Base-by-base conservation (phyloP, 2,888 invertebrate genomes). In the Microctonus brassicae region DNA sequence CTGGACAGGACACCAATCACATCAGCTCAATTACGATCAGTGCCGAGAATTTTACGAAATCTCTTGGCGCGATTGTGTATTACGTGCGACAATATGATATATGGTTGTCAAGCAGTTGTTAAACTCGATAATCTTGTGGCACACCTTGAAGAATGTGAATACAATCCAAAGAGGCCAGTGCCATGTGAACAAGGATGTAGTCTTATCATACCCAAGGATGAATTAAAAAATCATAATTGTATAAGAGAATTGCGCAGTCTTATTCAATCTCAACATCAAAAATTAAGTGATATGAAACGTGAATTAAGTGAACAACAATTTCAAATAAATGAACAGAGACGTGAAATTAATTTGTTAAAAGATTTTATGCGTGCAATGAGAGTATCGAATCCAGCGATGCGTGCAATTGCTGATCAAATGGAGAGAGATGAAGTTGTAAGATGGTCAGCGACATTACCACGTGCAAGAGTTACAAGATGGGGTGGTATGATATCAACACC, bases 401-500 rank as follows among this genome's bases (percentile, higher is more conserved):
- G 97, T 65, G 96, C 96, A 26, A 93, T 97, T 66, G 96, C 97
- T 2, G 96, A 97, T 84, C 96, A 97, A 83, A 96, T 97, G 94
- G 97, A 97, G 87, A 92, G 96, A 68, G 97, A 97, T 83, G 97
- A 97, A 88, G 95, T 97, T 71, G 91, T 95, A 47, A 91, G 95
- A 82, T 97, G 97, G 97, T 95, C 96, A 58, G 93, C 91, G 79
- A 93, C 95, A 0, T 88, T 97, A 60, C 90, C 95, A 0, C 89
- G 95, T 58, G 97, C 97, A 20, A 89, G 97, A 73, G 98, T 98
- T 57, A 97, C 97, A 0, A 91, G 98, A 71, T 98, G 98, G 98
- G 98, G 98, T 68, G 98, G 98, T 69, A 97, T 98, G 97, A 98
- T 98, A 83, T 97, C 97, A 33, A 98, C 98, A 11, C 98, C 98